Base-by-base conservation (phyloP, 2,113 vertebrate species). In the Hippopotamus amphibius region DNA sequence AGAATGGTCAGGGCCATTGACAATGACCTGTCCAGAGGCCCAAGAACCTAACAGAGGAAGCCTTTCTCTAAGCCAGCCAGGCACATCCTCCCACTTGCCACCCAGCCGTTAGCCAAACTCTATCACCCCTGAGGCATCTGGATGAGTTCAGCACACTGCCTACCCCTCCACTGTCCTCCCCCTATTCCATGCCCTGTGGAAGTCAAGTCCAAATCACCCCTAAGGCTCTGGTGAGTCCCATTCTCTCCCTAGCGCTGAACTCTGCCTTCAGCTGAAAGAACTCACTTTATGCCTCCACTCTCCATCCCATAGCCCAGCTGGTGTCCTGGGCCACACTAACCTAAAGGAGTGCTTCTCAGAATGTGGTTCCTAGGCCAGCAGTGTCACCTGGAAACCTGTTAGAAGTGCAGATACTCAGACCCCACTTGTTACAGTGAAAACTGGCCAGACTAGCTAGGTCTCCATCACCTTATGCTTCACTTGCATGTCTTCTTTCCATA, bases 121-220 rank as follows among this genome's bases (percentile, higher is more conserved):
- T 4, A 7, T 66, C 41, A 17, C 12, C 68, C 24, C 43, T 33
- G 19, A 5, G 22, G 24, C 41, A n/a, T 53, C 46, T 10, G 41
- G 19, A 24, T 22, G 17, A 87, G 22, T 33, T 14, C 22, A 19
- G 11, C 8, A 11, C 37, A 22, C 53, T 3, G 19, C n/a, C 15
- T 6, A 26, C 37, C 8, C 2, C n/a, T 16, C 17, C 43, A n/a
- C 10, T 10, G 14, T 22, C 15, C 24, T 21, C 15, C 3, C 43
- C 11, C 7, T 33, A 17, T 8, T 2, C 37, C 63, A 63, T 6
- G 21, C 16, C 30, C 63, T 41, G 3, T 0, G 0, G n/a, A 59
- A 30, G 13, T 59, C 41, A 50, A 26, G 10, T 37, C 26, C 55
- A 79, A n/a, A 82, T 12, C n/a, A n/a, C 24, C 15, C 11, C 41